Evolutionary conservation across 1,140 invertebrate species (phyloP).

Genomic region (Bilobella aurantiaca): DNA sequence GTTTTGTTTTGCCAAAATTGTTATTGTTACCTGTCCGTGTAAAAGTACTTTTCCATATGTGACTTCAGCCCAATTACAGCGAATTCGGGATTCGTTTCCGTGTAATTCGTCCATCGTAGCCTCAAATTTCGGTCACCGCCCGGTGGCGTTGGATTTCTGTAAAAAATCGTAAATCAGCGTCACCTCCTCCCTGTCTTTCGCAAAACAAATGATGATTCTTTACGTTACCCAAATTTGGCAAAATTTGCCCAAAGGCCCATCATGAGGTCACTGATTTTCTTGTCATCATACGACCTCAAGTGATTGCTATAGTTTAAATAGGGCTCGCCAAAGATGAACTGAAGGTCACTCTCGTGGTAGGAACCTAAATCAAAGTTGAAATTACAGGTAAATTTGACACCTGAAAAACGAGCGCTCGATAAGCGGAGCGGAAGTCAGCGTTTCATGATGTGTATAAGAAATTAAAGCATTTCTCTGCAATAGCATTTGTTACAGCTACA

Average conservation of each 20-base stretch:
- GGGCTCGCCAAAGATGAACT: slow-evolving; percentile 40
- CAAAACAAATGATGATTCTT: neutral
- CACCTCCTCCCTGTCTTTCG: neutral
- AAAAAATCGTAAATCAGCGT: neutral
- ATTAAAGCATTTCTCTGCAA: too few relatives aligned
- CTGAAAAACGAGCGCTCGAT: too few relatives aligned
- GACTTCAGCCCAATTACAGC: slow-evolving; percentile 34
- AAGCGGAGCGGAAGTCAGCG: too few relatives aligned
- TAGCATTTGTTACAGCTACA: too few relatives aligned
- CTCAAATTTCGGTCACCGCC: neutral
- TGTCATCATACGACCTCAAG: slow-evolving; percentile 38
- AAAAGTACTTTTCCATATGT: slow-evolving; percentile 35
- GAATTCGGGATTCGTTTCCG: slow-evolving; percentile 35
- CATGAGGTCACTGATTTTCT: slow-evolving; percentile 39
- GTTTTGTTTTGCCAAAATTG: neutral
- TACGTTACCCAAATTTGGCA: slow-evolving; percentile 40
- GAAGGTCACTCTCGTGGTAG: slow-evolving; percentile 41
- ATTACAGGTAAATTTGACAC: too few relatives aligned
- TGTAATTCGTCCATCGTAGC: slow-evolving; percentile 34
- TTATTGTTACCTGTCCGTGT: slow-evolving; percentile 31
- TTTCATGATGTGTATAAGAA: too few relatives aligned
- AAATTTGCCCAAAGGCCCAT: slow-evolving; percentile 43
- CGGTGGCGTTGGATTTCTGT: slow-evolving; percentile 14
- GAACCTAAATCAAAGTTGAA: too few relatives aligned
- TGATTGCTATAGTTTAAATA: slow-evolving; percentile 39